These are phyloP conservation scores for Euphydryas editha DNA, from an alignment of 2,888 invertebrate genomes.

Conservation along the genomic window DNA sequence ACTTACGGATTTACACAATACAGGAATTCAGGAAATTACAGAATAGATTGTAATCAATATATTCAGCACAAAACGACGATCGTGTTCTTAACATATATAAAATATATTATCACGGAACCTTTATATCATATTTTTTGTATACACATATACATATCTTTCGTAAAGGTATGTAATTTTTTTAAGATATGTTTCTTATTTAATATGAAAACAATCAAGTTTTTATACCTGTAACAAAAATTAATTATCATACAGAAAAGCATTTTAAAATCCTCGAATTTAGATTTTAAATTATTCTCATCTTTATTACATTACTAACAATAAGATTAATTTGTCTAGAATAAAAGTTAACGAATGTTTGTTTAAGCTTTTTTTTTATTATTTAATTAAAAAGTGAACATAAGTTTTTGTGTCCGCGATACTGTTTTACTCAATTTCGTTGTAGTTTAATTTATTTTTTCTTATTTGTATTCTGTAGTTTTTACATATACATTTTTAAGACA, in stretches of 20 bases:
- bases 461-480: not conserved
- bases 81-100: not conserved
- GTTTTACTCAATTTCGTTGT: slow-evolving; percentile 3
- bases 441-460: not conserved
- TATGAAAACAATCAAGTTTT: not conserved
- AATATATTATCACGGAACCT: not conserved
- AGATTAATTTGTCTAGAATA: slow-evolving; percentile 3
- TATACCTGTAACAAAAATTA: not conserved
- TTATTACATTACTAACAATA: not conserved
- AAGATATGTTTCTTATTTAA: not conserved
- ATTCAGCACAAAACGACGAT: slow-evolving; percentile 4
- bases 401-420: not conserved
- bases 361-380: slow-evolving; percentile 3
- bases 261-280: slow-evolving; percentile 2
- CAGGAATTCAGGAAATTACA: not conserved
- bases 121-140: not conserved
- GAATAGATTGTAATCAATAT: not conserved
- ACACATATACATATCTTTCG: not conserved
- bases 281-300: not conserved
- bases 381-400: not conserved
- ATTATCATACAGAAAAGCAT: not conserved
- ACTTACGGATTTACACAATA: slow-evolving; percentile 2
- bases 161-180: not conserved
- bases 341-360: not conserved
- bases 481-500: not conserved